These are phyloP conservation scores for Oncorhynchus clarkii DNA, from an alignment of 2,113 vertebrate species.

Conservation along the genomic window DNA sequence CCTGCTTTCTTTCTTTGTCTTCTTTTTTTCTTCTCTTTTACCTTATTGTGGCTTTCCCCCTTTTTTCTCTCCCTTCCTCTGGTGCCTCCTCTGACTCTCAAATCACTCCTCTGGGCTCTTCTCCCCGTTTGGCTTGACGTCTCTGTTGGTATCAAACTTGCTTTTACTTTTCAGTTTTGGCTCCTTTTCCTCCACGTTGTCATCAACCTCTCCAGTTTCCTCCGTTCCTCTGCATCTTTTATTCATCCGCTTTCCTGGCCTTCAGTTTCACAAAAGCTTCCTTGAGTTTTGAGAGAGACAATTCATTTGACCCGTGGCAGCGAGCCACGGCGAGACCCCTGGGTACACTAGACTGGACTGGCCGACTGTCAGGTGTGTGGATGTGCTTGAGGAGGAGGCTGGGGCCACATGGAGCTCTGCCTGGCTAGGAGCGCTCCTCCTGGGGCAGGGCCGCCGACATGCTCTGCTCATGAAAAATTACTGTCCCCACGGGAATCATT, in stretches of 20 bases:
- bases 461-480: conserved; percentile 81
- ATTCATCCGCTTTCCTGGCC: conserved; percentile 79
- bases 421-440: conserved; percentile 37
- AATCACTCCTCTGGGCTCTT: conserved; percentile 40
- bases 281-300: conserved; percentile 69
- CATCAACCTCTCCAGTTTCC: conserved; percentile 73
- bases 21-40: conserved; percentile 32
- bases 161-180: conserved; percentile 55
- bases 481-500: conserved; percentile 59
- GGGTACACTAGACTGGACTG: conserved; percentile 27
- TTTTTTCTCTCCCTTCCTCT: conserved; percentile 48
- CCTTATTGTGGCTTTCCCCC: conserved; percentile 46
- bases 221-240: conserved; percentile 78
- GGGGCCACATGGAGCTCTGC: conserved; percentile 22
- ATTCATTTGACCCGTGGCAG: conserved; percentile 69
- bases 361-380: neutral
- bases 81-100: conserved; percentile 34
- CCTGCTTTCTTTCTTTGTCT: conserved; percentile 1
- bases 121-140: conserved; percentile 36
- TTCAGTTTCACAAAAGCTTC: conserved; percentile 65
- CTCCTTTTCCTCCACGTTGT: conserved; percentile 63
- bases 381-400: conserved; percentile 16
- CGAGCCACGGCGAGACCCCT: conserved; percentile 27
- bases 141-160: conserved; percentile 33
- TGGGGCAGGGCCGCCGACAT: conserved; percentile 48